These are phyloP conservation scores for Morelia viridis DNA, from an alignment of 2,797 vertebrate genomes.

Conservation along the genomic window DNA sequence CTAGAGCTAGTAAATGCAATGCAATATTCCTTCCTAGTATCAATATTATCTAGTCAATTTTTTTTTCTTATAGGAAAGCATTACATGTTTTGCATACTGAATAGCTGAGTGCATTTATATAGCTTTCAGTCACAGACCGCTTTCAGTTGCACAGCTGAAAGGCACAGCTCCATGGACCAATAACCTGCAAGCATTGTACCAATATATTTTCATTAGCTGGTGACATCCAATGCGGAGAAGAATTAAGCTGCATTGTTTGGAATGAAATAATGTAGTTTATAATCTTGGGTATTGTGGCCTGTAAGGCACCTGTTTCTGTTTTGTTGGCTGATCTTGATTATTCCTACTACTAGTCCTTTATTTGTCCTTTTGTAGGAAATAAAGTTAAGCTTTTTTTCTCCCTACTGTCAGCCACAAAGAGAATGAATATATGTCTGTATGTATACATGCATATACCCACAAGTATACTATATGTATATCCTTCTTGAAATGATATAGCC, in stretches of 20 bases:
- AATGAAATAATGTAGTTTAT: constrained; percentile 50
- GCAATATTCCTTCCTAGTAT: constrained; percentile 63
- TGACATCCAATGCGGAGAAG: constrained; percentile 68
- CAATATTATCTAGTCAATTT: constrained; percentile 75
- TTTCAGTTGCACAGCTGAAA: constrained; percentile 70
- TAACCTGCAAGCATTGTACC: constrained; percentile 58
- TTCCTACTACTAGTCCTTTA: constrained; percentile 48
- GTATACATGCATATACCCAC: too few species aligned
- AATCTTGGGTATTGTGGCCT: constrained; percentile 30
- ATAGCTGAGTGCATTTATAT: constrained; percentile 64
- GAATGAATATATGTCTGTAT: too few species aligned
- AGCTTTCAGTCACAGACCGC: constrained; percentile 69
- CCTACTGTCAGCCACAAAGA: too few species aligned
- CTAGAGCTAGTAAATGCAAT: constrained; percentile 57
- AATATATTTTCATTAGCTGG: constrained; percentile 73
- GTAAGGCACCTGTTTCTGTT: constrained; percentile 36
- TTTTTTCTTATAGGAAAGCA: constrained; percentile 71
- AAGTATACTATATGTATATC: too few species aligned
- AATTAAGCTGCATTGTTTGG: constrained; percentile 58
- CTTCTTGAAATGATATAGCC: too few species aligned
- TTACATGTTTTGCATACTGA: constrained; percentile 75
- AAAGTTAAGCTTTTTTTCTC: too few species aligned
- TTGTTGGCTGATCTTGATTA: constrained; percentile 44
- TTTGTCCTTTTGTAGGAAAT: constrained; percentile 44
- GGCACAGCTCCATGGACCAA: constrained; percentile 68